These are phyloP conservation scores for Hipposideros larvatus DNA, from an alignment of 2,797 vertebrate genomes.

Conservation along the genomic window DNA sequence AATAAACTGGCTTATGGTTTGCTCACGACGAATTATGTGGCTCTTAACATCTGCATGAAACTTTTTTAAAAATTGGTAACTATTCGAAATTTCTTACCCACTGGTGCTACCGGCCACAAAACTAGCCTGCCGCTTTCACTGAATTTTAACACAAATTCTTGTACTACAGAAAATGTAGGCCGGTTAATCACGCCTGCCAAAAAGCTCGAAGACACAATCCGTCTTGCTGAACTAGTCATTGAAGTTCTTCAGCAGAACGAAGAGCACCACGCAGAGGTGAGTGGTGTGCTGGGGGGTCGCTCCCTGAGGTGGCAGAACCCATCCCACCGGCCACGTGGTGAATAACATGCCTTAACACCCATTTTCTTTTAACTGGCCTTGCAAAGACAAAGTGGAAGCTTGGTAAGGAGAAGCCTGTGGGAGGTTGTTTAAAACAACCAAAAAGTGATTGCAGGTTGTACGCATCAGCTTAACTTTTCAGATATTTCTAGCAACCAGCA, in stretches of 20 bases:
- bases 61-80: constrained; percentile 84
- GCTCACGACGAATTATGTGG: constrained; percentile 90
- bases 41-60: constrained; percentile 91
- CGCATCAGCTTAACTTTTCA: constrained; percentile 66
- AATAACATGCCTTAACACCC: neutral
- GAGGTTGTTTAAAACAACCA: constrained; percentile 51
- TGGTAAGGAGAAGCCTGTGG: constrained; percentile 58
- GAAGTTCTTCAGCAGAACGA: constrained; percentile 99
- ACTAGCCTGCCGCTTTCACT: constrained; percentile 82
- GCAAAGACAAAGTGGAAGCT: constrained; percentile 40
- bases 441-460: neutral
- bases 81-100: constrained; percentile 82
- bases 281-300: constrained; percentile 64
- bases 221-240: constrained; percentile 97
- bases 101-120: constrained; percentile 86
- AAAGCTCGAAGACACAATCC: constrained; percentile 99
- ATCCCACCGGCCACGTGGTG: neutral
- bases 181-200: constrained; percentile 98
- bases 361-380: constrained; percentile 60
- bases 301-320: neutral
- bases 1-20: constrained; percentile 88
- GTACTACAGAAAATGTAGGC: constrained; percentile 99
- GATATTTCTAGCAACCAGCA: constrained; percentile 65
- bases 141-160: constrained; percentile 92
- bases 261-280: constrained; percentile 99